phyloP scores from a whole-genome alignment of 2,888 invertebrate genomes.

The Microplitis deprimator region DNA sequence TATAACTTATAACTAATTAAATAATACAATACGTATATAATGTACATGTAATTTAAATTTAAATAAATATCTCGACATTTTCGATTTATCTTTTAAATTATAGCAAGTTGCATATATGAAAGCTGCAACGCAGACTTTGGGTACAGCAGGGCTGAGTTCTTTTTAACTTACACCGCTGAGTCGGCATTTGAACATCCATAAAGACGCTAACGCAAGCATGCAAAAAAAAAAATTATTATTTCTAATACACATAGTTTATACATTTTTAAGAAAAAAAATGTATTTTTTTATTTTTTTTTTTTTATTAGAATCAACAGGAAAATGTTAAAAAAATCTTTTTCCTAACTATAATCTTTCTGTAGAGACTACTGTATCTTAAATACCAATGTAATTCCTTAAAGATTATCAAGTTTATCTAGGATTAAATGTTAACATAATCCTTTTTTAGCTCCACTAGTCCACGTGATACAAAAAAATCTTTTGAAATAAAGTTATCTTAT shows the following conservation, averaged over 20 bases:
- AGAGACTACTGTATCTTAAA: background rate
- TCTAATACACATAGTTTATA: too few relatives aligned
- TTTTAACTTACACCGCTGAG: background rate
- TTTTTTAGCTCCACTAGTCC: background rate
- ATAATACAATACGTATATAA: too few relatives aligned
- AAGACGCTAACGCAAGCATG: background rate
- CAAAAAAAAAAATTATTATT: background rate
- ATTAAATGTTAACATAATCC: background rate
- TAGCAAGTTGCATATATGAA: constrained; percentile 32
- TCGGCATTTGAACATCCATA: background rate
- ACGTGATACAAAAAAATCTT: too few relatives aligned
- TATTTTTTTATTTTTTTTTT: too few relatives aligned
- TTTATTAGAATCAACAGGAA: too few relatives aligned
- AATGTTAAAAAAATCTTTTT: background rate
- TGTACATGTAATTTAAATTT: too few relatives aligned
- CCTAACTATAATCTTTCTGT: background rate
- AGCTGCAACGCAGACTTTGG: constrained; percentile 34
- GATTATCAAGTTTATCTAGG: constrained; percentile 3
- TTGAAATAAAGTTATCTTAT: too few relatives aligned
- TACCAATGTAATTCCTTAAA: background rate
- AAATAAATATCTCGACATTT: too few relatives aligned
- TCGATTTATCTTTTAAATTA: background rate
- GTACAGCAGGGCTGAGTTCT: background rate
- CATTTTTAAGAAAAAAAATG: too few relatives aligned
- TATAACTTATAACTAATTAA: too few relatives aligned